Percentiles rank a stretch among this genome's conserved stretches.
Evolutionary conservation across 1,140 invertebrate genomes (phyloP).

Genomic region (Leptestheria dahalacensis): DNA sequence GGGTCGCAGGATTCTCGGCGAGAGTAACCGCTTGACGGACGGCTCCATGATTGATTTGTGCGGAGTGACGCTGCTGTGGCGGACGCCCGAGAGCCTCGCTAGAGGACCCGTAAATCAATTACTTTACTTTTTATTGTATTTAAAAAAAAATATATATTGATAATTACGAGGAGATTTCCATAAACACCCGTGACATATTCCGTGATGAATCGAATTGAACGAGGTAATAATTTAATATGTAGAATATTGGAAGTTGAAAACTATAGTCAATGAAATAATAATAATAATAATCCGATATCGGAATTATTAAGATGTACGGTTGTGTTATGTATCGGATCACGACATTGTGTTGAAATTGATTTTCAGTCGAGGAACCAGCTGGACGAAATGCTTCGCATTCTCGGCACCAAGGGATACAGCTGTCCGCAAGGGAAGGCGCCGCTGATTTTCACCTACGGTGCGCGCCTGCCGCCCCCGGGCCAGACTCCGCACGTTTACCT

Average conservation of each 20-base stretch:
- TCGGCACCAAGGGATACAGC: not conserved
- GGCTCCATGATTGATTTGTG: slow-evolving; percentile 97
- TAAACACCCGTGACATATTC: too few relatives aligned
- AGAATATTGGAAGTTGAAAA: too few relatives aligned
- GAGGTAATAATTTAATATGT: too few relatives aligned
- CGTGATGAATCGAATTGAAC: too few relatives aligned
- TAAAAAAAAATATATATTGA: too few relatives aligned
- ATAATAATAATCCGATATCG: too few relatives aligned
- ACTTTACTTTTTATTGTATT: too few relatives aligned
- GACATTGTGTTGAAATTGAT: too few relatives aligned
- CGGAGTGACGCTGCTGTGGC: slow-evolving; percentile 93
- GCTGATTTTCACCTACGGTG: slow-evolving; percentile 40
- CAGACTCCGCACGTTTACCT: slow-evolving; percentile 95
- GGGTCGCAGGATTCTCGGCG: slow-evolving; percentile 46
- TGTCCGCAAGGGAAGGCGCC: not conserved
- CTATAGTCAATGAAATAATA: too few relatives aligned
- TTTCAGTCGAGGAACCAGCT: not conserved
- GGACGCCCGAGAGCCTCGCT: slow-evolving; percentile 28
- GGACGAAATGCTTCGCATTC: not conserved
- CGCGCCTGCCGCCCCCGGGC: slow-evolving; percentile 31
- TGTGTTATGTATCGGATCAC: too few relatives aligned
- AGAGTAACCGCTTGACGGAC: slow-evolving; percentile 83
- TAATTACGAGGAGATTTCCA: too few relatives aligned
- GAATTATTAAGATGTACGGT: too few relatives aligned
- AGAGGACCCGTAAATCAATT: not conserved